Percentiles rank a stretch among this genome's conserved stretches.
phyloP scores from a whole-genome alignment of 2,113 vertebrate genomes.

The Gopherus evgoodei region DNA sequence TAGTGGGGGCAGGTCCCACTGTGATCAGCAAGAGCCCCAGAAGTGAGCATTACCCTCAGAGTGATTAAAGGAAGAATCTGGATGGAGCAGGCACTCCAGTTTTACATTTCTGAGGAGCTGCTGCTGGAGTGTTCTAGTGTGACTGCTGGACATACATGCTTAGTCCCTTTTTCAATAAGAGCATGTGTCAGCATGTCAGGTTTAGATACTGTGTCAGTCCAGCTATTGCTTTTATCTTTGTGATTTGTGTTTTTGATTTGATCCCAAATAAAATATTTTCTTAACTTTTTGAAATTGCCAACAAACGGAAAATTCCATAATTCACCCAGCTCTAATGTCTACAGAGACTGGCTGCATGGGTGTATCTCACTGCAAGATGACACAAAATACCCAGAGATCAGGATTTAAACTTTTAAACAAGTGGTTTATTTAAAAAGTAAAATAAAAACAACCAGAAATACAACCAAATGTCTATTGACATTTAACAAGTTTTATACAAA shows the following conservation, averaged over 20 bases:
- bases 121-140: neutral
- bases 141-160: too few relatives aligned
- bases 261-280: neutral
- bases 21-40: neutral
- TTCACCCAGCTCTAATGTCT: neutral
- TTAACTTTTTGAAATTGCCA: neutral
- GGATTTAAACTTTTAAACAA: neutral
- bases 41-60: neutral
- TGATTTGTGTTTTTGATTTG: neutral
- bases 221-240: neutral
- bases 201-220: too few relatives aligned
- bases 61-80: neutral
- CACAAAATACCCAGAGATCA: neutral
- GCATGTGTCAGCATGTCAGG: too few relatives aligned
- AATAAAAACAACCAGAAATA: neutral
- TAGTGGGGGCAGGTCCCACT: neutral
- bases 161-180: too few relatives aligned
- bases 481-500: too few relatives aligned
- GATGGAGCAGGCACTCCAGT: too few relatives aligned
- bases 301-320: neutral
- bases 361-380: fast-evolving
- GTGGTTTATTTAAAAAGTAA: conserved; percentile 33
- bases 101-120: too few relatives aligned
- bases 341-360: neutral
- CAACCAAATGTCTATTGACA: neutral